Evolutionary conservation across 1,140 invertebrate genomes (phyloP).

Genomic region (Drosophila lacertosa): DNA sequence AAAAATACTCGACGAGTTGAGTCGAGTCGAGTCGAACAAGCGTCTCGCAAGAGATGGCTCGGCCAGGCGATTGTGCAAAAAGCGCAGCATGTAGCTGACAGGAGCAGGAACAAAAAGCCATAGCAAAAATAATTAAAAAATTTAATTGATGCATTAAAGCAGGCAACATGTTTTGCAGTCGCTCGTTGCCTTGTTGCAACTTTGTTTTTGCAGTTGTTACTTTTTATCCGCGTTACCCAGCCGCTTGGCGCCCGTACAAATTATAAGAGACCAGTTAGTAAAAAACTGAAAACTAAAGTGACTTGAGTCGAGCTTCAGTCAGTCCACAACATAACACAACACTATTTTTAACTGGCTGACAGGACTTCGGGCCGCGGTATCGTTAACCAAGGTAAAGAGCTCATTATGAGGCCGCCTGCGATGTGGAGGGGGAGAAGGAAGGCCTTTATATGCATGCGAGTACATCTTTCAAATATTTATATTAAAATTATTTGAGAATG

Average conservation of each 20-base stretch:
- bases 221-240: constrained; percentile 7
- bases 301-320: constrained; percentile 24
- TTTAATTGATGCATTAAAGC: constrained; percentile 82
- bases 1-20: constrained; percentile 61
- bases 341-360: constrained; percentile 74
- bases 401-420: constrained; percentile 53
- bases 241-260: constrained; percentile 40
- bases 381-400: constrained; percentile 59
- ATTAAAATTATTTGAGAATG: constrained; percentile 67
- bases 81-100: constrained; percentile 71
- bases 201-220: constrained; percentile 44
- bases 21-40: constrained; percentile 34
- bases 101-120: constrained; percentile 77
- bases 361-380: constrained; percentile 39
- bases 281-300: constrained; percentile 21
- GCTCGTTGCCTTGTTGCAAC: constrained; percentile 23
- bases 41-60: constrained; percentile 38
- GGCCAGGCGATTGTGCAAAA: constrained; percentile 35
- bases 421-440: background rate
- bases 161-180: constrained; percentile 71
- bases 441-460: constrained; percentile 25
- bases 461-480: constrained; percentile 78
- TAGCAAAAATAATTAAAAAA: constrained; percentile 77
- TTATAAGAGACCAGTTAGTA: constrained; percentile 11
- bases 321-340: constrained; percentile 31